phyloP scores from a whole-genome alignment of 2,888 invertebrate species.

The Coleophora deauratella region DNA sequence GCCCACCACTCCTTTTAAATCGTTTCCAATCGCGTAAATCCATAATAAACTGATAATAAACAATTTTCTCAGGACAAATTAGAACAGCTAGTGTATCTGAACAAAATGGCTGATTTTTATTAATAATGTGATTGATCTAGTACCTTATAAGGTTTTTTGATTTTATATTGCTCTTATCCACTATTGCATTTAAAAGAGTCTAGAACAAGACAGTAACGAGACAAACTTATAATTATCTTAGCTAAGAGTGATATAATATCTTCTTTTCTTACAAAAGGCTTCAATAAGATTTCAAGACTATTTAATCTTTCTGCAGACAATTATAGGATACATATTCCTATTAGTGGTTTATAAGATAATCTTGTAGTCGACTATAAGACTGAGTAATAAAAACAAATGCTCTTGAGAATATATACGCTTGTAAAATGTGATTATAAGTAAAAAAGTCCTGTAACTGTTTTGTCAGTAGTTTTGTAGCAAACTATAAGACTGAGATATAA shows the following conservation, averaged over 20 bases:
- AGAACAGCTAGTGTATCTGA: background rate
- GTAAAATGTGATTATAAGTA: slow-evolving; percentile 1
- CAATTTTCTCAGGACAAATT: background rate
- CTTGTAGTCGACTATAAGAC: slow-evolving; percentile 5
- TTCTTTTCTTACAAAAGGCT: slow-evolving; percentile 3
- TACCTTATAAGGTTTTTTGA: background rate
- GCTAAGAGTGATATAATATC: background rate
- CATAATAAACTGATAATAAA: background rate
- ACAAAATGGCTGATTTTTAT: background rate
- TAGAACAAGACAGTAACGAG: background rate
- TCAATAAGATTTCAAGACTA: slow-evolving; percentile 1
- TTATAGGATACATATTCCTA: background rate
- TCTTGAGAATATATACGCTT: slow-evolving; percentile 6
- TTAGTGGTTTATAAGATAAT: slow-evolving; percentile 4
- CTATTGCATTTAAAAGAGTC: background rate
- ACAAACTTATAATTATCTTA: background rate
- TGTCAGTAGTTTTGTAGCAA: background rate
- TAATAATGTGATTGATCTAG: background rate
- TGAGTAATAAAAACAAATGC: slow-evolving; percentile 4
- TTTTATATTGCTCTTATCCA: background rate
- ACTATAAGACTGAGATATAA: slow-evolving; percentile 4
- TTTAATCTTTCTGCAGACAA: slow-evolving; percentile 3
- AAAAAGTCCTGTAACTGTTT: slow-evolving; percentile 1
- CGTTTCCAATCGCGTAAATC: slow-evolving; percentile 1
- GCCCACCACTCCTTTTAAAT: slow-evolving; percentile 1